Evolutionary conservation across 2,113 vertebrate genomes (phyloP).

Genomic region (Upupa epops): DNA sequence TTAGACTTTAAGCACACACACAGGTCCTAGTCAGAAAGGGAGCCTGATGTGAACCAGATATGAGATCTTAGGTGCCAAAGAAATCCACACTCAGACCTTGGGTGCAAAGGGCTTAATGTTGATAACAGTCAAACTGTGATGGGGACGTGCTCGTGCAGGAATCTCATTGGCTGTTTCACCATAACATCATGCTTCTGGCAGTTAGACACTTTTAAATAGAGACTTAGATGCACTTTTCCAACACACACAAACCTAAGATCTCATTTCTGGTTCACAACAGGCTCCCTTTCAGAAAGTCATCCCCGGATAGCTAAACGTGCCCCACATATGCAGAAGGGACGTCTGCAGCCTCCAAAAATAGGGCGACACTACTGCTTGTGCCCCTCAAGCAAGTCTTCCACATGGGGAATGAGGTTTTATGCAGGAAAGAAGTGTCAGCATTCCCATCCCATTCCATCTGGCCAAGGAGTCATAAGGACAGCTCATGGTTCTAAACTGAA

Average conservation of each 20-base stretch:
- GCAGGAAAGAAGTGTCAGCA: background rate
- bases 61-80: background rate
- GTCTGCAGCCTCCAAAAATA: background rate
- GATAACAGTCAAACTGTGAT: background rate
- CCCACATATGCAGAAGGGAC: background rate
- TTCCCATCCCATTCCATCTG: background rate
- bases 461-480: background rate
- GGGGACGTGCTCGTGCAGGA: accelerated
- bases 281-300: background rate
- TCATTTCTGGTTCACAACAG: too few species aligned
- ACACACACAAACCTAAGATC: too few species aligned
- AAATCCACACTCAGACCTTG: background rate
- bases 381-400: background rate
- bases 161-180: background rate
- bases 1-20: background rate
- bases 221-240: too few species aligned
- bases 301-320: background rate
- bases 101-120: background rate
- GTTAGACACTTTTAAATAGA: too few species aligned
- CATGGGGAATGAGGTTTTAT: background rate
- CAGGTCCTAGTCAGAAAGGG: background rate
- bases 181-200: background rate
- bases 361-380: background rate
- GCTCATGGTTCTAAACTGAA: accelerated
- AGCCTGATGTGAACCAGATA: background rate